Base-by-base conservation (phyloP, 1,140 invertebrate species). In the Hermetia illucens region DNA sequence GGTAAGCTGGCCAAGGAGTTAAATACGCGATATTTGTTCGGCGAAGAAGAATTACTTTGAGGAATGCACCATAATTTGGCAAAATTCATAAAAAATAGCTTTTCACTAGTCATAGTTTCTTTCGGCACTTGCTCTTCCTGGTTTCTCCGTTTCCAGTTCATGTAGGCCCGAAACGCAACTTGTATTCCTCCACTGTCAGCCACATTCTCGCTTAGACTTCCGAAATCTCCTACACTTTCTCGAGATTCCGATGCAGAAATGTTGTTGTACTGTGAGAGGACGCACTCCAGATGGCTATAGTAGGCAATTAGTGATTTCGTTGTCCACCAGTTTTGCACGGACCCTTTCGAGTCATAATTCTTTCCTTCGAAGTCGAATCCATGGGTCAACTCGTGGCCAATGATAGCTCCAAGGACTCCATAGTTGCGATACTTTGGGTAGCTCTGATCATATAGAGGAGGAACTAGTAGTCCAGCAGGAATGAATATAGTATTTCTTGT, bases 361-460 rank as follows among this genome's bases (percentile, higher is more conserved):
- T 47, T 51, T 48, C 69, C 69, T 32, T 45, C 41, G 34, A 52
- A 55, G 38, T 76, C 72, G 44, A 73, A 73, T n/a, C 66, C 67
- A 41, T 75, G 74, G 0, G 71, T 70, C 19, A 77, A 62, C 52
- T 76, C 69, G 38, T 75, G 74, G 3, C 72, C 72, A 13, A 77
- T 63, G 10, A 74, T 52, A 4, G 63, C 59, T n/a, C 72, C 73
- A 22, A 72, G 53, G 21, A 61, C 62, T 15, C 66, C 69, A 41
- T 70, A 75, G 45, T 71, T 47, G 21, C 57, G 17, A 4, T 55
- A 55, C n/a, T 44, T 22, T 0, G 55, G 55, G 45, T 58, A 58
- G 19, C 43, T 44, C 19, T 16, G 12, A 25, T 25, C 6, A 25
- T 25, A 25, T 8, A 25, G 6, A 8, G 24, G 24, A 8, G n/a